These are phyloP conservation scores for Hypomecis punctinalis DNA, from an alignment of 2,888 invertebrate genomes.

Conservation along the genomic window DNA sequence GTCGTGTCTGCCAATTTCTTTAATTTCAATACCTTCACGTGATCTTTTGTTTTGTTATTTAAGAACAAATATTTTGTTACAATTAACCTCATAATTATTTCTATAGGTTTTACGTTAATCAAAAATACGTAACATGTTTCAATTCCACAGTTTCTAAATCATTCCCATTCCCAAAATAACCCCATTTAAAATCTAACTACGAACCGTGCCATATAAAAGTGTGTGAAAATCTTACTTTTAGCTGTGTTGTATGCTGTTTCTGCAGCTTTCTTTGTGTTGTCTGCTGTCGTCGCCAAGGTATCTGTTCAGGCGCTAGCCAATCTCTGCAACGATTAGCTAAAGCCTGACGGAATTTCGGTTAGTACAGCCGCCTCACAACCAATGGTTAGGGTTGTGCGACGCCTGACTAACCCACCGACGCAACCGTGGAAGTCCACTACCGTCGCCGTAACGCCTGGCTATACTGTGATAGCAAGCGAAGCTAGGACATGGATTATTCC, in stretches of 20 bases:
- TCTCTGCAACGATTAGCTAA: too few species aligned
- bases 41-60: neutral
- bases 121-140: neutral
- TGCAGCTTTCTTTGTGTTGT: constrained; percentile 78
- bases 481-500: too few species aligned
- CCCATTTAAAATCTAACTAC: constrained; percentile 8
- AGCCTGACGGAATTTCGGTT: too few species aligned
- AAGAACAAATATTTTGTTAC: too few species aligned
- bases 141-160: neutral
- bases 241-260: constrained; percentile 75
- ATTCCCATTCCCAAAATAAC: neutral
- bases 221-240: constrained; percentile 63
- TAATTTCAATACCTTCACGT: too few species aligned
- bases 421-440: too few species aligned
- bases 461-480: too few species aligned
- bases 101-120: neutral
- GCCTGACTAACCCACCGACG: too few species aligned
- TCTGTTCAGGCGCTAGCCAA: too few species aligned
- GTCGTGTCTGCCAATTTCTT: neutral
- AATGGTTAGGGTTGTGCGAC: too few species aligned
- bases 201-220: neutral
- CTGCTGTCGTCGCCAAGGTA: constrained; percentile 71
- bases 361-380: too few species aligned
- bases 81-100: neutral
- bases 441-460: too few species aligned